These are phyloP conservation scores for Gavia stellata DNA, from an alignment of 2,113 vertebrate species.

Conservation along the genomic window DNA sequence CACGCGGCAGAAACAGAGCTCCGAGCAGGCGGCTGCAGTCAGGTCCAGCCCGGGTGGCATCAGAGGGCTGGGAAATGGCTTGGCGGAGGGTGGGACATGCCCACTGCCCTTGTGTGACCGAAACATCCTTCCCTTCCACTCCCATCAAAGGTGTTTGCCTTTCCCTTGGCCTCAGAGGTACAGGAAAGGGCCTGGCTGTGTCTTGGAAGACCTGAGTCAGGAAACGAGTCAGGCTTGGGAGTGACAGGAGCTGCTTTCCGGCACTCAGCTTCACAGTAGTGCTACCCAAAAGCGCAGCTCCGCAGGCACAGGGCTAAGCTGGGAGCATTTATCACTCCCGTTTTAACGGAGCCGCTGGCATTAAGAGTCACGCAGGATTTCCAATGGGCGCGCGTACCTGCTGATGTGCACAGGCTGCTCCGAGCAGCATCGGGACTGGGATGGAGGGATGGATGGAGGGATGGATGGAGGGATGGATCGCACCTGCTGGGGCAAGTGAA, in stretches of 20 bases:
- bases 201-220: neutral
- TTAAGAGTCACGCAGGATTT: accelerated
- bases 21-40: accelerated
- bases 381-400: accelerated
- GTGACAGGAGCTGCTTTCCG: neutral
- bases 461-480: neutral
- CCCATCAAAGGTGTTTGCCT: neutral
- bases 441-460: neutral
- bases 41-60: neutral
- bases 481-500: neutral
- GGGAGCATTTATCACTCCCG: accelerated
- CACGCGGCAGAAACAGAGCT: accelerated
- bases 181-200: neutral
- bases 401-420: neutral
- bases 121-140: neutral
- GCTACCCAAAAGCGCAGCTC: too few species aligned
- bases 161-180: neutral
- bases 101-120: neutral
- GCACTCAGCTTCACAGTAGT: accelerated
- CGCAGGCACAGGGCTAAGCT: accelerated
- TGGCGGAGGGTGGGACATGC: neutral
- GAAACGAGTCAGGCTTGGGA: neutral
- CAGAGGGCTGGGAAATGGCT: neutral
- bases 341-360: neutral
- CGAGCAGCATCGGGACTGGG: accelerated